phyloP scores from a whole-genome alignment of 2,113 vertebrate genomes.

The Trochalopteron elliotii region DNA sequence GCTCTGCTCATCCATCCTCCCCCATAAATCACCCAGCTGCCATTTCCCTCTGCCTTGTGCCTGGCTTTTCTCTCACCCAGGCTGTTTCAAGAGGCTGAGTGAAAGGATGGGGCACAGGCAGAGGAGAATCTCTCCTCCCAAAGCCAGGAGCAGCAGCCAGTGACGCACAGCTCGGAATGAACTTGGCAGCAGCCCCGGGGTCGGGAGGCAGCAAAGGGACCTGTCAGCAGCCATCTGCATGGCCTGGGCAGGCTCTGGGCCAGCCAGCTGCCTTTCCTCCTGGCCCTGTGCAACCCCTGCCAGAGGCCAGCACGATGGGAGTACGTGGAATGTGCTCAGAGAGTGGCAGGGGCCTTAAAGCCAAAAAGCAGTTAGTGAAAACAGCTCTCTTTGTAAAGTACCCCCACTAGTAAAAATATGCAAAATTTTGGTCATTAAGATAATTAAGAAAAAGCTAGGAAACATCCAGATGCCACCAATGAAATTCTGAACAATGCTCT shows the following conservation, averaged over 20 bases:
- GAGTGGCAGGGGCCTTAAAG: background rate
- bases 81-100: background rate
- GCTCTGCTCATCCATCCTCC: background rate
- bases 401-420: rapidly evolving
- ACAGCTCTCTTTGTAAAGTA: background rate
- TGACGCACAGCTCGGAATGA: background rate
- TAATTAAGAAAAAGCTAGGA: background rate
- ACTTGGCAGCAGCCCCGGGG: background rate
- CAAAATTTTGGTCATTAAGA: background rate
- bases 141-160: background rate
- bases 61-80: background rate
- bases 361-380: background rate
- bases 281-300: background rate
- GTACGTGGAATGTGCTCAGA: background rate
- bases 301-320: background rate
- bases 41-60: background rate
- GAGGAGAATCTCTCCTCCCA: background rate
- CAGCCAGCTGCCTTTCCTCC: background rate
- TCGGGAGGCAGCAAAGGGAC: background rate
- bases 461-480: background rate
- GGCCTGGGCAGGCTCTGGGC: background rate
- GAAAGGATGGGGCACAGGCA: background rate
- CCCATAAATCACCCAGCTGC: background rate
- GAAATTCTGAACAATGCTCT: background rate
- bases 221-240: rapidly evolving